Evolutionary conservation across 1,140 invertebrate genomes (phyloP).

Genomic region (Drosophila persimilis): DNA sequence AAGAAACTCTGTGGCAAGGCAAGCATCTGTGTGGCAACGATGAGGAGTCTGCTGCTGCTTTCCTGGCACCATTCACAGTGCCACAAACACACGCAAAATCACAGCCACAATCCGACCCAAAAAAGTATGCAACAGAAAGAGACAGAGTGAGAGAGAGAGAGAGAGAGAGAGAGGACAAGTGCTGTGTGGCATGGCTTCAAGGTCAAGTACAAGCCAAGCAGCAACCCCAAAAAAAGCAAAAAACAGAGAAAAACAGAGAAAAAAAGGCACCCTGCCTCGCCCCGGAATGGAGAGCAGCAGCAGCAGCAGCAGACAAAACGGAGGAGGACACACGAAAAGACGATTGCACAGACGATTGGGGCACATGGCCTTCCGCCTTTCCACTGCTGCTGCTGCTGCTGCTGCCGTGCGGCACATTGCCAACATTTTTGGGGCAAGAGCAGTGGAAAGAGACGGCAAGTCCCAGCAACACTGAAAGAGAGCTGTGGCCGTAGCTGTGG

Average conservation of each 20-base stretch:
- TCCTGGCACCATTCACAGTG: slow-evolving; percentile 57
- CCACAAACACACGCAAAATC: slow-evolving; percentile 62
- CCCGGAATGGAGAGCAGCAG: slow-evolving; percentile 2
- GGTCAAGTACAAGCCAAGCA: slow-evolving; percentile 77
- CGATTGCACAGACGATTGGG: slow-evolving; percentile 52
- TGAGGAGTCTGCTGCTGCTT: slow-evolving; percentile 20
- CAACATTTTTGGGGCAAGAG: slow-evolving; percentile 59
- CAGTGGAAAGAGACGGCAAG: neutral
- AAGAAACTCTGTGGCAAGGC: slow-evolving; percentile 4
- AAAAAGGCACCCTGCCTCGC: slow-evolving; percentile 8
- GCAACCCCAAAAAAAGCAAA: slow-evolving; percentile 36
- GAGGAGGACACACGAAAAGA: slow-evolving; percentile 53
- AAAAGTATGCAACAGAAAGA: slow-evolving; percentile 1
- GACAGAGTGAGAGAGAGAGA: neutral
- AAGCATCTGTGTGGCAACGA: slow-evolving; percentile 32
- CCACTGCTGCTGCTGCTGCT: no score
- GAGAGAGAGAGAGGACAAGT: slow-evolving; percentile 1
- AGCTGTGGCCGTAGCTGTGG: neutral
- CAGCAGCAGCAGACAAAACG: slow-evolving; percentile 51
- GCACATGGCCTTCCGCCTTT: neutral
- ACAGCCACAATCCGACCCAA: neutral
- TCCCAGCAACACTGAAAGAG: neutral
- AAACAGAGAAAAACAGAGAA: slow-evolving; percentile 8
- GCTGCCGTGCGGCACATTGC: slow-evolving; percentile 52
- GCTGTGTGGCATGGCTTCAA: slow-evolving; percentile 53